phyloP scores from a whole-genome alignment of 2,888 invertebrate species.

The Lycia hirtaria region DNA sequence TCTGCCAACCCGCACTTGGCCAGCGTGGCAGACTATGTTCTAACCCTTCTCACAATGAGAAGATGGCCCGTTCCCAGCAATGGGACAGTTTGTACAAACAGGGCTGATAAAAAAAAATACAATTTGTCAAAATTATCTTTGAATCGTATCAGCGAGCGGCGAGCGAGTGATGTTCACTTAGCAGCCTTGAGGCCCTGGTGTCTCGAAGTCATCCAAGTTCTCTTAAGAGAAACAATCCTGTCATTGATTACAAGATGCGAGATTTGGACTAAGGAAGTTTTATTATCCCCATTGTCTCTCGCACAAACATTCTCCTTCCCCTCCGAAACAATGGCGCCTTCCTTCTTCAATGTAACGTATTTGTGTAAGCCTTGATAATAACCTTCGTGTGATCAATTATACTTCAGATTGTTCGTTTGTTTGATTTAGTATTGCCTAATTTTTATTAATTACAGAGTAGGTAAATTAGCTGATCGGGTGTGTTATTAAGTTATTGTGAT shows the following conservation, averaged over 20 bases:
- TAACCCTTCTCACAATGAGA: too few relatives aligned
- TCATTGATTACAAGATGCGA: neutral
- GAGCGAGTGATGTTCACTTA: neutral
- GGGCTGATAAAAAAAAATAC: too few relatives aligned
- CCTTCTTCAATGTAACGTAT: constrained; percentile 9
- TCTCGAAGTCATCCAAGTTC: neutral
- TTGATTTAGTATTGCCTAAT: constrained; percentile 22
- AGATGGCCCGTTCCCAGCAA: too few relatives aligned
- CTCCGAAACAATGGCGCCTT: constrained; percentile 21
- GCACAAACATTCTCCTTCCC: constrained; percentile 25
- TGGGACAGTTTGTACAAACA: too few relatives aligned
- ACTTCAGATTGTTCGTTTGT: constrained; percentile 14
- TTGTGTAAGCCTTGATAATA: constrained; percentile 14
- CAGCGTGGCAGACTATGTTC: too few relatives aligned
- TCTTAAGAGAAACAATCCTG: neutral
- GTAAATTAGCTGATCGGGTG: neutral
- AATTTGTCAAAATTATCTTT: too few relatives aligned
- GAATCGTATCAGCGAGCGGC: too few relatives aligned
- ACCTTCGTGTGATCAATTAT: constrained; percentile 30
- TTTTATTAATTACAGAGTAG: neutral
- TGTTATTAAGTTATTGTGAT: neutral
- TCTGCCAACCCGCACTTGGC: too few relatives aligned
- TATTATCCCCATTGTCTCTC: constrained; percentile 22
- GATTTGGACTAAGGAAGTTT: constrained; percentile 12
- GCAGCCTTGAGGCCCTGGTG: too few relatives aligned